Percentiles rank a stretch among this genome's conserved stretches.
Conservation (phyloP, 2,797 vertebrate species). For the Calcarius lapponicus region DNA sequence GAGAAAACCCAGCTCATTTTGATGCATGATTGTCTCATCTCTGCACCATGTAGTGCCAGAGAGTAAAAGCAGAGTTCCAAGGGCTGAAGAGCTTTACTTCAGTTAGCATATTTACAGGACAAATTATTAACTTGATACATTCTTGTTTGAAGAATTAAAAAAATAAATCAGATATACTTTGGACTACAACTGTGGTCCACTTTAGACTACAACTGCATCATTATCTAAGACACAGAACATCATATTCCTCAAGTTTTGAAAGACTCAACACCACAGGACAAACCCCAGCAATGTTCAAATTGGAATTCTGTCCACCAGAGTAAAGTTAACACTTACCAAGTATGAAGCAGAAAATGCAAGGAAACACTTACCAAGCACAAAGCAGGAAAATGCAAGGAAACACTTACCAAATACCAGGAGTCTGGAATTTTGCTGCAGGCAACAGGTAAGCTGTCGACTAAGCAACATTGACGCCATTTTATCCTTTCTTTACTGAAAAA, state of each 20-base stretch:
- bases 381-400: neutral
- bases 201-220: neutral
- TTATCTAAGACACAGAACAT: neutral
- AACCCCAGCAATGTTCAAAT: neutral
- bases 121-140: neutral
- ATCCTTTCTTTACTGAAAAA: neutral
- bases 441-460: conserved; percentile 76
- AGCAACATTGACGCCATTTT: conserved; percentile 86
- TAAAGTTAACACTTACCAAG: conserved; percentile 60
- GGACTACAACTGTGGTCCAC: neutral
- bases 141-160: neutral
- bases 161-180: neutral
- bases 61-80: neutral
- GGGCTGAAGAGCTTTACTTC: neutral
- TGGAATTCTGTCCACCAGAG: neutral
- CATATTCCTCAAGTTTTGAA: neutral
- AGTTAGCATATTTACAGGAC: neutral
- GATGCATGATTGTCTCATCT: neutral
- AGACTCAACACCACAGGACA: neutral
- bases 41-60: accelerated
- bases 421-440: conserved; percentile 78
- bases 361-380: conserved; percentile 73
- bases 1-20: neutral
- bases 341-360: neutral
- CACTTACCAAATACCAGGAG: conserved; percentile 81